A percentile compares a stretch with the other conserved stretches of the same genome.
These are phyloP conservation scores for Zaprionus vittiger DNA, from an alignment of 1,140 invertebrate genomes.

Conservation along the genomic window DNA sequence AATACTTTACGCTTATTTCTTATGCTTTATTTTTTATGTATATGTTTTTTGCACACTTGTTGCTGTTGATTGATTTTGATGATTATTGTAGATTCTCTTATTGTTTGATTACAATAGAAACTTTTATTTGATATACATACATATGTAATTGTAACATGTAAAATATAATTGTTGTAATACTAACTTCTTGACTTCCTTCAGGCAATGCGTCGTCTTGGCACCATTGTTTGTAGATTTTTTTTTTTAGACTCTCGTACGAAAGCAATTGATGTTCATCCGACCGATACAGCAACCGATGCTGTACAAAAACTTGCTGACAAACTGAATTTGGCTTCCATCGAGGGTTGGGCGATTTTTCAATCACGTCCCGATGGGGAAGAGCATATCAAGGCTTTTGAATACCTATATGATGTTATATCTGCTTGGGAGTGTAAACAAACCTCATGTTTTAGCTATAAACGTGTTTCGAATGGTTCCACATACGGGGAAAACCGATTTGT, in stretches of 20 bases:
- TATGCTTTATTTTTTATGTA: not conserved
- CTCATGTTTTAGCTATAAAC: conserved; percentile 86
- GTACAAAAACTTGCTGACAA: conserved; percentile 95
- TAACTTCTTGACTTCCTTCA: conserved; percentile 59
- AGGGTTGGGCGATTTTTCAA: conserved; percentile 98
- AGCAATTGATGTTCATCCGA: conserved; percentile 97
- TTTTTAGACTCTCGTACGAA: conserved; percentile 98
- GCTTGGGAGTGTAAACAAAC: conserved; percentile 94
- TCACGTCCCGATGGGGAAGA: conserved; percentile 93
- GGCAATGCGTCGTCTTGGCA: conserved; percentile 95
- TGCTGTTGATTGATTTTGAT: not conserved
- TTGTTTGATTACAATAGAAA: not conserved
- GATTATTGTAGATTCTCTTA: not conserved
- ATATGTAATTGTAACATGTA: not conserved
- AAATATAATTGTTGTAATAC: not conserved
- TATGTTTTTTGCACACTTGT: not conserved
- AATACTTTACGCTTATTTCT: not conserved
- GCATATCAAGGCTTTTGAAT: conserved; percentile 96
- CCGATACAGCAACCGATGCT: conserved; percentile 96
- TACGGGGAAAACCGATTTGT: conserved; percentile 96
- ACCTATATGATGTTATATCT: conserved; percentile 96
- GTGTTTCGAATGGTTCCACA: conserved; percentile 87
- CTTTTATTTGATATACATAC: not conserved
- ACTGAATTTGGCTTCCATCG: conserved; percentile 91
- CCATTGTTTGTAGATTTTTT: conserved; percentile 97